phyloP scores from a whole-genome alignment of 2,888 invertebrate genomes.

The Odontothrips loti region DNA sequence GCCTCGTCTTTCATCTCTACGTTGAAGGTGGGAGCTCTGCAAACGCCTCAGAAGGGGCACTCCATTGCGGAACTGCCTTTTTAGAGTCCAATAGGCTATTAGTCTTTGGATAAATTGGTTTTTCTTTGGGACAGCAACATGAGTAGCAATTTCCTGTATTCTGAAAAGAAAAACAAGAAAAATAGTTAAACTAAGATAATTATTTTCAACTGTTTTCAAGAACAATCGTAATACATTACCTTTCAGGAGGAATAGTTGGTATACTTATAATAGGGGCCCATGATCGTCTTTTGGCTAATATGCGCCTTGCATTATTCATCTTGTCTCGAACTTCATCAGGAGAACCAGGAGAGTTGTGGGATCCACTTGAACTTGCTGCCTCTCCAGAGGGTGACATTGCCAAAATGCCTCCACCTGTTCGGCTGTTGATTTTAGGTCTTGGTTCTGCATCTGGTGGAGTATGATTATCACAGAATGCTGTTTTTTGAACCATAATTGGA shows the following conservation, averaged over 20 bases:
- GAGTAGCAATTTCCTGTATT: slow-evolving; percentile 77
- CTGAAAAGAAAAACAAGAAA: slow-evolving; percentile 46
- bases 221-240: slow-evolving; percentile 34
- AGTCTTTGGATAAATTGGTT: slow-evolving; percentile 83
- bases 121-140: slow-evolving; percentile 71
- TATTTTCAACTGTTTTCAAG: neutral
- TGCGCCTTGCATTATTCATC: slow-evolving; percentile 61
- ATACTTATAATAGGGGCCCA: slow-evolving; percentile 88
- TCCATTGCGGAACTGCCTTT: slow-evolving; percentile 90
- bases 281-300: slow-evolving; percentile 82
- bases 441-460: slow-evolving; percentile 66
- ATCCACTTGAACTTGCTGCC: slow-evolving; percentile 31
- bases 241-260: slow-evolving; percentile 83
- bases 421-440: slow-evolving; percentile 38
- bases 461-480: slow-evolving; percentile 93
- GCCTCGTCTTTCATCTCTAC: slow-evolving; percentile 43
- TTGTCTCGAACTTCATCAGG: slow-evolving; percentile 33
- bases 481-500: slow-evolving; percentile 85
- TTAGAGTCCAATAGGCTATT: slow-evolving; percentile 95
- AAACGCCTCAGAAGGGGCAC: slow-evolving; percentile 85
- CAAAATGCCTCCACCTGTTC: slow-evolving; percentile 48
- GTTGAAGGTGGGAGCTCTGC: slow-evolving; percentile 50
- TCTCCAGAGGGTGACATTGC: slow-evolving; percentile 39
- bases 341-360: neutral
- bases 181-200: slow-evolving; percentile 34